Evolutionary conservation across 2,888 invertebrate species (phyloP).

Genomic region (Morpho helenor): DNA sequence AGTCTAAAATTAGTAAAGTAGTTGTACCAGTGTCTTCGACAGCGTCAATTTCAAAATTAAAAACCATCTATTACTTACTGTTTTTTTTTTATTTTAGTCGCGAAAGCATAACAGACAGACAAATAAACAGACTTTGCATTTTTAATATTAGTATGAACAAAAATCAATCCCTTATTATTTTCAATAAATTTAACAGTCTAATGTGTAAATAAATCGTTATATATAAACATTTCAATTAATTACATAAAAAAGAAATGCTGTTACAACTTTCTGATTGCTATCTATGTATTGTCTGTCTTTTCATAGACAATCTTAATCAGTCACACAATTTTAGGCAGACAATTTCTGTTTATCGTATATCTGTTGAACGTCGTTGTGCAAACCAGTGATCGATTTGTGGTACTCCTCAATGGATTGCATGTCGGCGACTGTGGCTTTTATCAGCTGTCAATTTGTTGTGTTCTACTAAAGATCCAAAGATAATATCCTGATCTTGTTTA

Average conservation of each 20-base stretch:
- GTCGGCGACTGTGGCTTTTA: constrained; percentile 21
- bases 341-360: constrained; percentile 10
- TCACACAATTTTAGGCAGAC: constrained; percentile 3
- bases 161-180: too few relatives aligned
- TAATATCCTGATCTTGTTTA: not conserved
- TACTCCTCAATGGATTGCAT: constrained; percentile 34
- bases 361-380: constrained; percentile 33
- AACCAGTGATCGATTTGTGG: constrained; percentile 50
- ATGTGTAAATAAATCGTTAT: too few relatives aligned
- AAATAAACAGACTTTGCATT: not conserved
- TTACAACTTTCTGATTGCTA: too few relatives aligned
- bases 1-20: too few relatives aligned
- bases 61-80: too few relatives aligned
- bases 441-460: constrained; percentile 13
- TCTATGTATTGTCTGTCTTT: not conserved
- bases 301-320: constrained; percentile 3
- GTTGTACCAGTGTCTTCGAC: too few relatives aligned
- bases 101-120: too few relatives aligned
- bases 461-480: constrained; percentile 2
- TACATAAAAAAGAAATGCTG: too few relatives aligned
- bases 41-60: too few relatives aligned
- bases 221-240: too few relatives aligned
- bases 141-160: not conserved
- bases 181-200: too few relatives aligned
- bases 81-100: too few relatives aligned